Evolutionary conservation across 2,113 vertebrate species (phyloP).

Genomic region (Mesoclemmys tuberculata): DNA sequence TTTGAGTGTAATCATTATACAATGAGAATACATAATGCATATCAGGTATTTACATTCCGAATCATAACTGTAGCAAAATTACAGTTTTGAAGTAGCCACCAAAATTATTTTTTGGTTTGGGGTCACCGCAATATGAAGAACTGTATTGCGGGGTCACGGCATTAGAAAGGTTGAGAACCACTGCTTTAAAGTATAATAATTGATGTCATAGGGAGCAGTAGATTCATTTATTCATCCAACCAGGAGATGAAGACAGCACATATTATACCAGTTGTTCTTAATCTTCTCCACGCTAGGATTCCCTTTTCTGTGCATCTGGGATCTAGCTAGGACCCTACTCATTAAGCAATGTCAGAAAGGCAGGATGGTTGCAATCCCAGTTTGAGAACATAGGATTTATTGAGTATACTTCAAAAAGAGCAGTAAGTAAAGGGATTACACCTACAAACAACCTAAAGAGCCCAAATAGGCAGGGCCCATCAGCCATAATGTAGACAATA

Average conservation of each 20-base stretch:
- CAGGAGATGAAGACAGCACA: neutral
- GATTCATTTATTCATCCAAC: neutral
- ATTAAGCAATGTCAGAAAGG: neutral
- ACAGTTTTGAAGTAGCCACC: too few relatives aligned
- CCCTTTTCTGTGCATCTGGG: neutral
- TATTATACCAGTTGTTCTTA: neutral
- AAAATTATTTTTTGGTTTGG: too few relatives aligned
- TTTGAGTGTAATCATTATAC: too few relatives aligned
- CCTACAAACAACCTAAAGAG: neutral
- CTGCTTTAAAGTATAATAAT: neutral
- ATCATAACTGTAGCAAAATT: too few relatives aligned
- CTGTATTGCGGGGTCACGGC: too few relatives aligned
- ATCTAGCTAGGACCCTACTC: neutral
- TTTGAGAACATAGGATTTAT: too few relatives aligned
- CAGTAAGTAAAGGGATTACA: neutral
- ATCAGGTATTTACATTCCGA: too few relatives aligned
- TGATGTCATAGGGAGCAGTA: neutral
- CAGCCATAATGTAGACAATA: neutral
- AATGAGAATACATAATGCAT: too few relatives aligned
- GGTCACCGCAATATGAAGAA: too few relatives aligned
- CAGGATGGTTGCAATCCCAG: too few relatives aligned
- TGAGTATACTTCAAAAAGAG: neutral
- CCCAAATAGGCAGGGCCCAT: neutral
- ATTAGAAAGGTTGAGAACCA: too few relatives aligned
- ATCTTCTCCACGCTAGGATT: neutral